Base-by-base conservation (phyloP, 2,797 vertebrate species). In the Cygnus olor region DNA sequence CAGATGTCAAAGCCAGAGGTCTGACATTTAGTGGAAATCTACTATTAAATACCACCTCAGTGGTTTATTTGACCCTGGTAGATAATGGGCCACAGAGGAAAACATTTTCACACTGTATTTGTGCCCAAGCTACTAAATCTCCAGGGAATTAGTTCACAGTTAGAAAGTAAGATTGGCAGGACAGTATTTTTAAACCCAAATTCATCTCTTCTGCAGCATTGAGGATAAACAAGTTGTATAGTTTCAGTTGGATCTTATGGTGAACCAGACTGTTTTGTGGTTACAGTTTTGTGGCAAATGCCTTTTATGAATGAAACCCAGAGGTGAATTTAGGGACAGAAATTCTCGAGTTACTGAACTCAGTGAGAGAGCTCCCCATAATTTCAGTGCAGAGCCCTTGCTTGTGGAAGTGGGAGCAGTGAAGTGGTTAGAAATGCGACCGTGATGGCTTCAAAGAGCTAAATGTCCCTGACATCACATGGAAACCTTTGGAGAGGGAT, bases 1-100 rank as follows among this genome's bases (percentile, higher is more conserved):
- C 97, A 98, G 97, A 98, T 98, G 97, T 97, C 94, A 97, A 95
- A 97, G 97, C 96, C 96, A 98, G 96, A 97, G 96, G 95, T 97
- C 96, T 98, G 96, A 96, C 97, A 97, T 96, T 97, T 96, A 96
- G 95, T 97, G 95, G 95, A 97, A 98, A 97, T 97, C 89, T 95
- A 93, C 96, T 96, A 96, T 97, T 97, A 98, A 98, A 97, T 97
- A 95, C 95, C 97, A 98, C 94, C 96, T 96, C 89, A 53, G 56
- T 96, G 91, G 95, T 97, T 98, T 98, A 95, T 96, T 97, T 98
- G 97, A 96, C 95, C 94, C 95, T 96, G 70, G 80, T 92, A 86
- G 70, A 89, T 97, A 95, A 97, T 94, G 90, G 90, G 82, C 94
- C 94, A 96, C 93, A 96, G 71, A 97, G 90, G 85, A 96, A 96